Percentiles rank a stretch among this genome's conserved stretches.
These are phyloP conservation scores for Eurystomus gularis DNA, from an alignment of 2,113 vertebrate genomes.

Conservation along the genomic window DNA sequence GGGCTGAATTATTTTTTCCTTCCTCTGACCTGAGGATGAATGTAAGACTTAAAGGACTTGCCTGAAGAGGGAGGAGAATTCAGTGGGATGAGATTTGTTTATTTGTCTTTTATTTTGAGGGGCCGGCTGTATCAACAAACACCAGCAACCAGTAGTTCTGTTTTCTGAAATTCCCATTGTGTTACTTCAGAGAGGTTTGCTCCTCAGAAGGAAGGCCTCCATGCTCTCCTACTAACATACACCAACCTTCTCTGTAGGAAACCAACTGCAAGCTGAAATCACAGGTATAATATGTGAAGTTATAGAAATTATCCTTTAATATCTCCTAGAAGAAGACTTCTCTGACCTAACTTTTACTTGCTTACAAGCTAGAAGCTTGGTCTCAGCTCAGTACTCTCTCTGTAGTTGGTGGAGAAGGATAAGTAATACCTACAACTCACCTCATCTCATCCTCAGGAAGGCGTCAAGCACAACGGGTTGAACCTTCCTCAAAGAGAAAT, in stretches of 20 bases:
- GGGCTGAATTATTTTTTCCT: background rate
- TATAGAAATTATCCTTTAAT: background rate
- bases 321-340: background rate
- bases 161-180: background rate
- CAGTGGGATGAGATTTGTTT: background rate
- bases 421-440: background rate
- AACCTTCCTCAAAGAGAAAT: background rate
- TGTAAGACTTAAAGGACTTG: background rate
- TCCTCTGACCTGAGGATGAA: background rate
- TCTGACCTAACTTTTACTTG: background rate
- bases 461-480: background rate
- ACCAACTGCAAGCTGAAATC: background rate
- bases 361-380: background rate
- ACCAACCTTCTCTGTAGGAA: background rate
- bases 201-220: background rate
- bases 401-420: background rate
- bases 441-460: background rate
- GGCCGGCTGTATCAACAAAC: background rate
- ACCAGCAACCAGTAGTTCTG: background rate
- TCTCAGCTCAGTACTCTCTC: background rate
- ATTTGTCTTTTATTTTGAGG: background rate
- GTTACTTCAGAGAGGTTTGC: background rate
- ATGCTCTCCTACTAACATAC: background rate
- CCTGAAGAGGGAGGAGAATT: background rate
- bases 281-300: background rate